These are phyloP conservation scores for Halcyon badia DNA, from an alignment of 2,797 vertebrate species.

Conservation along the genomic window DNA sequence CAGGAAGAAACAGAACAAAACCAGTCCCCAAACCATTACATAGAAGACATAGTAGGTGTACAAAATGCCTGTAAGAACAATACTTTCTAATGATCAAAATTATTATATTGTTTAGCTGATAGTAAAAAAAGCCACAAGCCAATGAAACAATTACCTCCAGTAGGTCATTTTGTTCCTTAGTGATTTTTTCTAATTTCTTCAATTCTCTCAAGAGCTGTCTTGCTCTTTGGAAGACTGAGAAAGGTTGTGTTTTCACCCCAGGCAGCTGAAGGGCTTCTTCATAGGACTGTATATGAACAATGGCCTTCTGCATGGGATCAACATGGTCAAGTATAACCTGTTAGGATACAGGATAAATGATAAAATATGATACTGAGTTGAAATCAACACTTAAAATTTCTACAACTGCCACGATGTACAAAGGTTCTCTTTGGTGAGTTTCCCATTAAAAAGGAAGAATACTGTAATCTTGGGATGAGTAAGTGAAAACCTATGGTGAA, in stretches of 20 bases:
- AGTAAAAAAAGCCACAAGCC: not conserved
- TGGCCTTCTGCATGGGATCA: constrained; percentile 86
- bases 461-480: not conserved
- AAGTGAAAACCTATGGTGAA: not conserved
- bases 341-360: not conserved
- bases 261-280: constrained; percentile 84
- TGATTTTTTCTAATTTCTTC: constrained; percentile 88
- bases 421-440: not conserved
- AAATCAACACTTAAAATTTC: not conserved
- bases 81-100: not conserved
- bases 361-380: not conserved
- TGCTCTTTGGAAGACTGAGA: constrained; percentile 86
- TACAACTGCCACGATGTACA: not conserved
- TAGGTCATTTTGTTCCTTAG: constrained; percentile 81
- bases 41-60: not conserved
- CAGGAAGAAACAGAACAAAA: not conserved
- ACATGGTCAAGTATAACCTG: constrained; percentile 87
- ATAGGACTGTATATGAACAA: constrained; percentile 87
- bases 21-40: not conserved
- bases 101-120: not conserved
- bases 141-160: constrained; percentile 82
- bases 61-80: not conserved
- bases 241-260: constrained; percentile 80
- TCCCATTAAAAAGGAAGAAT: not conserved
- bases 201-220: constrained; percentile 84